Percentiles rank a stretch among this genome's conserved stretches.
These are phyloP conservation scores for Cepaea hortensis DNA, from an alignment of 2,888 invertebrate species.

Conservation along the genomic window DNA sequence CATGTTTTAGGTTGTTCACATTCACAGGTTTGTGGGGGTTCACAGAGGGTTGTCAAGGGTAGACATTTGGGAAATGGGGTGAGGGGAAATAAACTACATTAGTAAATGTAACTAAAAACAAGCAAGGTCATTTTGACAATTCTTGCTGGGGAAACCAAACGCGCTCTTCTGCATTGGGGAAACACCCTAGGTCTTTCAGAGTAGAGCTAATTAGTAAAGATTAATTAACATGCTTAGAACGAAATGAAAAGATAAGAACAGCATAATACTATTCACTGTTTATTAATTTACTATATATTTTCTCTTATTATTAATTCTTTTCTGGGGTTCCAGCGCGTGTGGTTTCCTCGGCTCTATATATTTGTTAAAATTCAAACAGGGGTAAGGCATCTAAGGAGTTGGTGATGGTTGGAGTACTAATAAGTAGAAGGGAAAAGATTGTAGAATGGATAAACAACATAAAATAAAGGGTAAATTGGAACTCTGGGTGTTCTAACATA, in stretches of 20 bases:
- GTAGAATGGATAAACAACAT: neutral
- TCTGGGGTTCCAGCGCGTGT: neutral
- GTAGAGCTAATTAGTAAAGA: no score
- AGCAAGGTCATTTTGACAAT: neutral
- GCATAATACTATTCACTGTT: no score
- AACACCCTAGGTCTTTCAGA: no score
- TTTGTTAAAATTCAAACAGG: no score
- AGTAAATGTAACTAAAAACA: neutral
- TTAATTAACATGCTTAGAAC: no score
- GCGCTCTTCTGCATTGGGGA: neutral
- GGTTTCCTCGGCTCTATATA: no score
- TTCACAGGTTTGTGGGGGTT: neutral
- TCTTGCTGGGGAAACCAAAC: neutral
- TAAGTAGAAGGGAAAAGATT: neutral
- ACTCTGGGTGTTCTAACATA: no score
- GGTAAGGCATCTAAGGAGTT: no score
- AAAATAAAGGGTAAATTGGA: neutral
- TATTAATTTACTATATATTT: no score
- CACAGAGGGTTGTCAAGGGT: neutral
- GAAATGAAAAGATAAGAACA: no score
- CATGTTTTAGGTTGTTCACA: slow-evolving; percentile 11
- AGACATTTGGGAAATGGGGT: neutral
- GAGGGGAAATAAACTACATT: slow-evolving; percentile 20
- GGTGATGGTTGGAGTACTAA: neutral
- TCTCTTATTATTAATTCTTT: no score